phyloP scores from a whole-genome alignment of 2,113 vertebrate species.

The Ameiurus melas region DNA sequence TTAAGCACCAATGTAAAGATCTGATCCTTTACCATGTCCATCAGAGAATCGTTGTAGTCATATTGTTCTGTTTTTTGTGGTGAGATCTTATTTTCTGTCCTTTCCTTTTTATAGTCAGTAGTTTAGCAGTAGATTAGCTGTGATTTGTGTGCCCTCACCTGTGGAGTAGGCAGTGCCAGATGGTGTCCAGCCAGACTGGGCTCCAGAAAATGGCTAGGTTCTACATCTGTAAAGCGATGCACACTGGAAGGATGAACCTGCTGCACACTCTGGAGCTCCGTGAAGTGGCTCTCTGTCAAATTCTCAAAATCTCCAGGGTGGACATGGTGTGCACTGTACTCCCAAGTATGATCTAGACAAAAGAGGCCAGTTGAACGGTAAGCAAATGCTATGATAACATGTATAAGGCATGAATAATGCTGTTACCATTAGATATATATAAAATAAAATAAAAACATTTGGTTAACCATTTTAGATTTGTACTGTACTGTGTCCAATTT shows the following conservation, averaged over 20 bases:
- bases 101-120: neutral
- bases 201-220: conserved; percentile 85
- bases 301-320: conserved; percentile 87
- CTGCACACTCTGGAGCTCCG: conserved; percentile 93
- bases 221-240: conserved; percentile 83
- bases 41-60: neutral
- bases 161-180: conserved; percentile 67
- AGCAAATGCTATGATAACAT: conserved; percentile 18
- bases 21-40: neutral
- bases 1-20: neutral
- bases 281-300: conserved; percentile 90
- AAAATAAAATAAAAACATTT: neutral
- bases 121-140: neutral
- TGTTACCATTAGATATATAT: neutral
- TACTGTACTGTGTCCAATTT: neutral
- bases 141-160: conserved; percentile 59
- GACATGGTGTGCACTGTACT: conserved; percentile 82
- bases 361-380: conserved; percentile 37
- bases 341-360: conserved; percentile 88
- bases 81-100: neutral
- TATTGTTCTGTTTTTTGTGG: neutral
- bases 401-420: neutral
- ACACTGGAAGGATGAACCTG: conserved; percentile 84
- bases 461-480: neutral
- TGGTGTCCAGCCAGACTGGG: conserved; percentile 73